phyloP scores from a whole-genome alignment of 2,888 invertebrate genomes.

The Calephelis perditalis region DNA sequence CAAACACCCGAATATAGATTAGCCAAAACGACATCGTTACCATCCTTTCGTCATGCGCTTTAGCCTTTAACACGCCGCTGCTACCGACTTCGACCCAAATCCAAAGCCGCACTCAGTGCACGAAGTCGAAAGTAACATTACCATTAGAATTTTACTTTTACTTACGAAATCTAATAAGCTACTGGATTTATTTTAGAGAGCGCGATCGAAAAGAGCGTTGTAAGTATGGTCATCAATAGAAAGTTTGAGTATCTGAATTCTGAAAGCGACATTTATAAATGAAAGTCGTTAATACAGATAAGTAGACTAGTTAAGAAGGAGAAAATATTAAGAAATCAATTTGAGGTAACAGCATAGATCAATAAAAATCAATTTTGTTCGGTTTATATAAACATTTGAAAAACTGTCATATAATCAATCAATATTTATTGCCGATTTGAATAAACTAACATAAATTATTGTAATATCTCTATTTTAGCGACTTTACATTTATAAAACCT shows the following conservation, averaged over 20 bases:
- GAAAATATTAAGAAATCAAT: too few relatives aligned
- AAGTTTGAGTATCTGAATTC: constrained; percentile 39
- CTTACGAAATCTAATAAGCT: constrained; percentile 46
- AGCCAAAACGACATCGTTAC: constrained; percentile 13
- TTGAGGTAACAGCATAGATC: too few relatives aligned
- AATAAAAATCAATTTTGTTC: too few relatives aligned
- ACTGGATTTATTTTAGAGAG: constrained; percentile 40
- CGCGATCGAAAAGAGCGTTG: constrained; percentile 46
- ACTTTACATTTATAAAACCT: too few relatives aligned
- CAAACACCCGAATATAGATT: constrained; percentile 9
- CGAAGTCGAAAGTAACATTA: constrained; percentile 46
- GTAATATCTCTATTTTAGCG: too few relatives aligned
- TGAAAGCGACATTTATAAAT: constrained; percentile 31
- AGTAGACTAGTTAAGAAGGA: background rate
- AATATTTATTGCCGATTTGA: too few relatives aligned
- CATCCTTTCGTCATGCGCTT: constrained; percentile 18
- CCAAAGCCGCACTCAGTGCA: constrained; percentile 17
- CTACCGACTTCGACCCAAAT: constrained; percentile 20
- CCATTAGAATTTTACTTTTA: constrained; percentile 63
- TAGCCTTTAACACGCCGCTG: constrained; percentile 4
- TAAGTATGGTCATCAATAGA: constrained; percentile 50
- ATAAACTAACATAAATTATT: too few relatives aligned
- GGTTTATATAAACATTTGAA: too few relatives aligned
- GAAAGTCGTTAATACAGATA: constrained; percentile 18
- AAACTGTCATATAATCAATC: too few relatives aligned